Evolutionary conservation across 2,888 invertebrate species (phyloP), one percentile per base, ranked within the genome.

Genomic region (Synanthedon tipuliformis): DNA sequence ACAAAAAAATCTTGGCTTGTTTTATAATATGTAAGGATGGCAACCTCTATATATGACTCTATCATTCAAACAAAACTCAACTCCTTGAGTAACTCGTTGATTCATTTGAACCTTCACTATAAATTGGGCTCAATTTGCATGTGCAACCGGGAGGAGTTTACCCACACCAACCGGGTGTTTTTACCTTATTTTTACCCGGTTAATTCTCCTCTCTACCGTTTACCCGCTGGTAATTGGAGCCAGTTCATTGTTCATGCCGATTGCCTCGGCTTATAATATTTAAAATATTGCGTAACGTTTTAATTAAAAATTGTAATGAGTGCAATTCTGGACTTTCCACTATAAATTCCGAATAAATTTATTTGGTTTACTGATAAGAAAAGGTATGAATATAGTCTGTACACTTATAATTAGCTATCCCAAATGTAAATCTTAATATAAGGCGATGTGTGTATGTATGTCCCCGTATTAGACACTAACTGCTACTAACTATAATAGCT

Each of bases 241-340:
- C 45, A 7, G 45, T 15, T 45, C 13, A 45, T 45, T 45, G 45
- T 45, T n/a, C 45, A 45, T 45, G 45, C 45, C 15, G 13, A 45
- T 45, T 45, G 45, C 12, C 45, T 15, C n/a, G n/a, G 45, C 45
- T 45, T 45, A 13, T 45, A 45, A 45, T 45, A 45, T 45, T 45
- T 45, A 13, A 34, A 45, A 45, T 45, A 45, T 45, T 45, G 15
- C 45, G 15, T 45, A 34, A 45, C 45, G 45, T n/a, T 13, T 45
- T 45, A 45, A 45, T 45, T 45, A 45, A 45, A 45, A 45, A 7
- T 45, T 45, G 45, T 45, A 45, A 45, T 45, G 45, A 45, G 45
- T n/a, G n/a, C 15, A 45, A 34, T 48, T 50, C 51, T 50, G 27
- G 7, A 50, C 50, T 50, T 54, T 51, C 54, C 51, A 50, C 54